Conservation (phyloP, 23 tunicate genomes). For the Ciona savignyi region DNA sequence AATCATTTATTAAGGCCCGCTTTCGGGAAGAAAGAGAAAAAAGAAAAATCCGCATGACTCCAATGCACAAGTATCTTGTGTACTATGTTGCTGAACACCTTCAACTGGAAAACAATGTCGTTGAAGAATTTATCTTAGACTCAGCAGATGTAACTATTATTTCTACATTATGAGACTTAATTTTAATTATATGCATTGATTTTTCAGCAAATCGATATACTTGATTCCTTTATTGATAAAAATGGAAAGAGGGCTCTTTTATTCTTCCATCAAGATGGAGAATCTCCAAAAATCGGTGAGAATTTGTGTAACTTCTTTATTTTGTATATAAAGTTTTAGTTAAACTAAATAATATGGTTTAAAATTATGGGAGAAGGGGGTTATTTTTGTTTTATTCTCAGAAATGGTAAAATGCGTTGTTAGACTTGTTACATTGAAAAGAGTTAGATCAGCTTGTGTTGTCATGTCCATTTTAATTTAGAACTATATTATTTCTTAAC, state of each 20-base stretch:
- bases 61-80: constrained; percentile 57
- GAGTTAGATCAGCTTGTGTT: too few species aligned
- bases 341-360: too few species aligned
- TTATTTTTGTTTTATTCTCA: too few species aligned
- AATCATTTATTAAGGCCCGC: constrained; percentile 77
- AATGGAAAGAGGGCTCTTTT: constrained; percentile 57
- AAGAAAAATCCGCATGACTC: constrained; percentile 38
- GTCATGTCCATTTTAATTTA: too few species aligned
- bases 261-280: constrained; percentile 85
- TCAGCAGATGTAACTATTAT: constrained; percentile 43
- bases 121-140: constrained; percentile 83
- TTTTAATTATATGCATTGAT: not conserved
- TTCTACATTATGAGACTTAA: not conserved
- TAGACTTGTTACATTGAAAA: too few species aligned
- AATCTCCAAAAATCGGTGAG: constrained; percentile 89
- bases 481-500: not conserved
- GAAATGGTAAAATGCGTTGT: too few species aligned
- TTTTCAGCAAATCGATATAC: constrained; percentile 76
- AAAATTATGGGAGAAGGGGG: too few species aligned
- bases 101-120: constrained; percentile 44
- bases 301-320: too few species aligned
- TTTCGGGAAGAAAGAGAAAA: constrained; percentile 71
- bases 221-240: constrained; percentile 53
- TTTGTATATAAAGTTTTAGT: too few species aligned
- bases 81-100: constrained; percentile 85